These are phyloP conservation scores for Synodontis membranacea DNA, from an alignment of 2,113 vertebrate species.

Conservation along the genomic window DNA sequence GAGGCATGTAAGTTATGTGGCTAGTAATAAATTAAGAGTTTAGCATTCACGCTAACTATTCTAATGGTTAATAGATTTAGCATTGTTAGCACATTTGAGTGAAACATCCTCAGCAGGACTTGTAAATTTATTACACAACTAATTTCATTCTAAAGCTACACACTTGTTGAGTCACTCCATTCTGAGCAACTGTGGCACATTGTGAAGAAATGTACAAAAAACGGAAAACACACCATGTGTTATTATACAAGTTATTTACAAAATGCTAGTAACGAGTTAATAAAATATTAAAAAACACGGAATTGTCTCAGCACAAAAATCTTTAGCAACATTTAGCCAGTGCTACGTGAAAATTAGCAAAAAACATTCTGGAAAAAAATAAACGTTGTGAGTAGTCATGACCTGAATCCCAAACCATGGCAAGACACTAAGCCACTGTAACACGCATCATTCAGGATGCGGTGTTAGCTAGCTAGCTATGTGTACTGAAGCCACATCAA, in stretches of 20 bases:
- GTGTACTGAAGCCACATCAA: not conserved
- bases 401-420: not conserved
- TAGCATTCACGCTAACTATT: not conserved
- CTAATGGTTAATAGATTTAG: not conserved
- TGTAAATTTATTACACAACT: not conserved
- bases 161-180: not conserved
- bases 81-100: not conserved
- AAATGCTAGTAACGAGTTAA: not conserved
- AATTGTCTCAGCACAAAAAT: not conserved
- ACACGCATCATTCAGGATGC: not conserved
- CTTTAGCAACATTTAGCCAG: not conserved
- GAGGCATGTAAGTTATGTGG: not conserved
- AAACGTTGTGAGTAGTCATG: not conserved
- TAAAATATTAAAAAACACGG: not conserved
- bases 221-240: not conserved
- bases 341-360: not conserved
- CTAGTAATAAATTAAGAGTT: not conserved
- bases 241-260: constrained; percentile 19
- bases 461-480: not conserved
- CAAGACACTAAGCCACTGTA: not conserved
- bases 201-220: not conserved
- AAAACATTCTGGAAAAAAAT: not conserved
- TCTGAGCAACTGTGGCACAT: constrained; percentile 12
- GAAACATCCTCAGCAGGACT: not conserved
- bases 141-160: constrained; percentile 22